A percentile compares a stretch with the other conserved stretches of the same genome.
Evolutionary conservation across 2,888 invertebrate species (phyloP).

Genomic region (Trilocha varians): DNA sequence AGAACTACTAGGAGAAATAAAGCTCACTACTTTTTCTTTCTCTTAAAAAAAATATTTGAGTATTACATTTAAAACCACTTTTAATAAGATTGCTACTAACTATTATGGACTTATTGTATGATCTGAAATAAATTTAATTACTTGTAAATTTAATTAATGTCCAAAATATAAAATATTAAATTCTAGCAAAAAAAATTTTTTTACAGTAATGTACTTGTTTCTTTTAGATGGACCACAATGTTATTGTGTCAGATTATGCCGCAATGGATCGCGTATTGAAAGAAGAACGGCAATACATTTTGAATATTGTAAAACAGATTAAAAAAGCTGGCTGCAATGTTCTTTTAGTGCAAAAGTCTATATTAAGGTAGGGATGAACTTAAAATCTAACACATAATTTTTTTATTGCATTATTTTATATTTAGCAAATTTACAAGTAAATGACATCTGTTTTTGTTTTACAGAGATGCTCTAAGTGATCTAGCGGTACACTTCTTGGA

Average conservation of each 20-base stretch:
- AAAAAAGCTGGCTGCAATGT: constrained; percentile 99
- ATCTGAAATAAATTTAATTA: too few species aligned
- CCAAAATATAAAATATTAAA: too few species aligned
- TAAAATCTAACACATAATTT: not conserved
- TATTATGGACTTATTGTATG: too few species aligned
- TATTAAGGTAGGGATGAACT: constrained; percentile 73
- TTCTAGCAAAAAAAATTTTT: too few species aligned
- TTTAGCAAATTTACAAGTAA: too few species aligned
- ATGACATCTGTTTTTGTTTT: constrained; percentile 15
- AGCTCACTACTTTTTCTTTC: too few species aligned
- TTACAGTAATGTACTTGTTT: not conserved
- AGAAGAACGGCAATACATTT: constrained; percentile 97
- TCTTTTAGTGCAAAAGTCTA: constrained; percentile 88
- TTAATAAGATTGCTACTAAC: too few species aligned
- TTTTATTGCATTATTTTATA: constrained; percentile 2
- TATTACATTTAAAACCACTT: too few species aligned
- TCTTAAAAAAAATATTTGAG: too few species aligned
- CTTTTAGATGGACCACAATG: constrained; percentile 92
- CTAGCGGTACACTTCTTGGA: constrained; percentile 97
- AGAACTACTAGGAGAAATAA: too few species aligned
- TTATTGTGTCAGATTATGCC: constrained; percentile 98
- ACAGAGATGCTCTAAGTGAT: constrained; percentile 97
- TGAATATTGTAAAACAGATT: constrained; percentile 98
- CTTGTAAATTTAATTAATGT: too few species aligned
- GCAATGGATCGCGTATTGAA: constrained; percentile 99